Evolutionary conservation across 2,888 invertebrate genomes (phyloP), one percentile per base, ranked within the genome.

Genomic region (Eubasilissa splendida): DNA sequence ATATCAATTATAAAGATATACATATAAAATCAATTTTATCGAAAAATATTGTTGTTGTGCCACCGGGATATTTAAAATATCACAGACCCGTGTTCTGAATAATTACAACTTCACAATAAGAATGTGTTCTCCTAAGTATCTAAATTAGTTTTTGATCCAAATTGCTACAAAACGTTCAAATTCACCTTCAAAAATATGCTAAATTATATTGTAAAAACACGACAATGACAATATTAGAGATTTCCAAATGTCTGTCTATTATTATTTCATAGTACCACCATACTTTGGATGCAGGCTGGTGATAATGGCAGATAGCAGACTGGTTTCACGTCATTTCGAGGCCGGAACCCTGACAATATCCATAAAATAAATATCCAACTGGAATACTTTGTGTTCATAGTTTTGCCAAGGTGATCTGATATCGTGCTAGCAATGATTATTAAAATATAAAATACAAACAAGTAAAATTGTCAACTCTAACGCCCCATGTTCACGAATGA

Each of bases 361-460:
- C 63, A 63, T 33, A 33, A 63, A 33, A 12, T 12, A 33, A 22
- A 31, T 33, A 63, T 2, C 42, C 1, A 42, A 42, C 42, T 42
- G 42, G 42, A 63, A 33, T 63, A 63, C 11, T 63, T 63, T 63
- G 10, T 33, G 31, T 63, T 31, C 12, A 11, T 63, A 63, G 12
- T 1, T 31, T 7, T 33, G 63, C 4, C 63, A 63, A 63, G 63
- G 63, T 63, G 63, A 63, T 63, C 63, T 5, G 63, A 63, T 63
- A 63, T 31, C 33, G 10, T 22, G 22, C 60, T 31, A 31, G 22
- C 10, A 22, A 22, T 10, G 4, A 31, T 59, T 14, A 7, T 59
- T 4, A 59, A 2, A 22, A n/a, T 59, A 9, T 14, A 7, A 14
- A 59, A 0, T 10, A n/a, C 22, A 10, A 9, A 22, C 22, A 10